Evolutionary conservation across 2,797 vertebrate species (phyloP).

Genomic region (Anguilla pacifica): DNA sequence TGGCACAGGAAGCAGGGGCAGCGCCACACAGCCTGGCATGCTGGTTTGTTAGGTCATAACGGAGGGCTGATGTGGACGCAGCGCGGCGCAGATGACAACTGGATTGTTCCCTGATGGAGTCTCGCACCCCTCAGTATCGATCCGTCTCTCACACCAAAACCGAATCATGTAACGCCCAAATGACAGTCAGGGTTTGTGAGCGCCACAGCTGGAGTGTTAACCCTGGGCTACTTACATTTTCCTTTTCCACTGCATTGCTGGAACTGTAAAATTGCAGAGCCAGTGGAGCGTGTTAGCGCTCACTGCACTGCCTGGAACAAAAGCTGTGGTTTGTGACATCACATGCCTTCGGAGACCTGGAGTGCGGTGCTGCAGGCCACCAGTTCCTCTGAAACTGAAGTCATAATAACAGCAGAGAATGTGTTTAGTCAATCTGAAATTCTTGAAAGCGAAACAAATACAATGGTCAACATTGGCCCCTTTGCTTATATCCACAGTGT

Average conservation of each 20-base stretch:
- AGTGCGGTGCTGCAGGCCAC: background rate
- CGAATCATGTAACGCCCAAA: slow-evolving; percentile 12
- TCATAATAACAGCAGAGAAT: background rate
- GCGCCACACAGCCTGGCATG: slow-evolving; percentile 11
- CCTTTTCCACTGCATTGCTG: background rate
- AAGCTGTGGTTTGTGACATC: background rate
- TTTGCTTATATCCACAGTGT: background rate
- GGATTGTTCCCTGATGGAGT: slow-evolving; percentile 51
- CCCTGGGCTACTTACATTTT: background rate
- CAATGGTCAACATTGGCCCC: background rate
- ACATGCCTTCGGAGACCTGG: background rate
- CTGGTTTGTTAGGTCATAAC: slow-evolving; percentile 53
- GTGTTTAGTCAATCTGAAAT: background rate
- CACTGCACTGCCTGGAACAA: background rate
- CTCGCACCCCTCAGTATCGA: slow-evolving; percentile 53
- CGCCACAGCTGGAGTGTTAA: slow-evolving; percentile 45
- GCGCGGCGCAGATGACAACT: slow-evolving; percentile 42
- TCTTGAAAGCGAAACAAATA: background rate
- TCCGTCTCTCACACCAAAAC: slow-evolving; percentile 47
- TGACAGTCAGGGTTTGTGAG: slow-evolving; percentile 44
- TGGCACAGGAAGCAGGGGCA: background rate
- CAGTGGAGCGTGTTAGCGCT: background rate
- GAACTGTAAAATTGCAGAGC: slow-evolving; percentile 5
- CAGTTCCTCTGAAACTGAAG: slow-evolving; percentile 4
- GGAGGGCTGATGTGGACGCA: slow-evolving; percentile 54